phyloP scores from a whole-genome alignment of 1,140 invertebrate species.

The Theocolax elegans region DNA sequence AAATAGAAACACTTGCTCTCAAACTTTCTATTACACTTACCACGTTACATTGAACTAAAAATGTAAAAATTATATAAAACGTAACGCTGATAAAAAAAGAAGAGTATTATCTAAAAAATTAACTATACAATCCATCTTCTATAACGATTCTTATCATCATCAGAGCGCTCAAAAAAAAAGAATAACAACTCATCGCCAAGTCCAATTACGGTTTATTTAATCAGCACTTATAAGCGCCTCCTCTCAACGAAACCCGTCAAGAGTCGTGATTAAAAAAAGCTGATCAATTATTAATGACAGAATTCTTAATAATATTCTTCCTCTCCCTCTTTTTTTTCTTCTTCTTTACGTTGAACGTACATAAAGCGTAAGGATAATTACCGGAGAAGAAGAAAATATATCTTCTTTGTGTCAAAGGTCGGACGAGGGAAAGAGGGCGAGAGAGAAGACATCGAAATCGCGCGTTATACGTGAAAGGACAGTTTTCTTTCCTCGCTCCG shows the following conservation, averaged over 20 bases:
- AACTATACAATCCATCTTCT: background rate
- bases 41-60: no score
- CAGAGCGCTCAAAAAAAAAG: no score
- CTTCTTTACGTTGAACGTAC: slow-evolving; percentile 21
- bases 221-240: slow-evolving; percentile 17
- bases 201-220: slow-evolving; percentile 41
- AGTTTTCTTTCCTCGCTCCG: slow-evolving; percentile 30
- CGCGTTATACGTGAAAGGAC: slow-evolving; percentile 45
- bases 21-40: no score
- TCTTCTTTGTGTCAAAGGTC: slow-evolving; percentile 13
- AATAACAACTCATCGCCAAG: background rate
- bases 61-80: no score
- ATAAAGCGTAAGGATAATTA: slow-evolving; percentile 36
- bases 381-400: slow-evolving; percentile 25
- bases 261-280: slow-evolving; percentile 40
- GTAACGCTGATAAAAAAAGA: no score
- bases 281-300: slow-evolving; percentile 38
- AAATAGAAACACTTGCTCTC: no score
- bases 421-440: background rate
- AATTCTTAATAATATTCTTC: slow-evolving; percentile 8
- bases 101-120: no score
- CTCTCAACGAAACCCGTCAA: background rate
- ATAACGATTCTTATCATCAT: background rate
- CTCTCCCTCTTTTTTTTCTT: background rate
- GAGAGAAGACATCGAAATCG: background rate